Percentiles rank a stretch among this genome's conserved stretches.
These are phyloP conservation scores for Chrysolina haemoptera DNA, from an alignment of 2,888 invertebrate genomes.

Conservation along the genomic window DNA sequence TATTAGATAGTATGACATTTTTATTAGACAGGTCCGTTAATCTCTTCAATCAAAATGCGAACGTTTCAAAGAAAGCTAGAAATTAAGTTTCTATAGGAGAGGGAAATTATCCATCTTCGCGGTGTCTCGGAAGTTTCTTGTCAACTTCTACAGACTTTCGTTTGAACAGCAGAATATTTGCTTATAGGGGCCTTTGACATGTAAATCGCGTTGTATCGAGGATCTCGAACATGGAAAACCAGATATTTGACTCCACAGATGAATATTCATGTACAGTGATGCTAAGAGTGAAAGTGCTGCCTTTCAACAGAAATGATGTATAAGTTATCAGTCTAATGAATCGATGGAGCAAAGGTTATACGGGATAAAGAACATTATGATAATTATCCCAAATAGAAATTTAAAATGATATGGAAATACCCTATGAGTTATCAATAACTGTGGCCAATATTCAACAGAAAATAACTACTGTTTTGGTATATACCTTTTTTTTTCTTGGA, in stretches of 20 bases:
- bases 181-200: conserved; percentile 4
- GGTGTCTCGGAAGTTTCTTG: conserved; percentile 2
- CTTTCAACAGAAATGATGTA: too few species aligned
- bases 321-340: too few species aligned
- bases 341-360: too few species aligned
- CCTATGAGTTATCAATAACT: too few species aligned
- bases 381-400: too few species aligned
- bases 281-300: too few species aligned
- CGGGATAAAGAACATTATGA: too few species aligned
- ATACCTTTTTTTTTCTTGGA: too few species aligned
- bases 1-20: neutral
- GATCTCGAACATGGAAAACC: neutral
- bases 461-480: too few species aligned
- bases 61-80: neutral
- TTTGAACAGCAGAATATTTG: conserved; percentile 11
- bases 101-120: neutral
- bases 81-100: neutral
- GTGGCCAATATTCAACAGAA: too few species aligned
- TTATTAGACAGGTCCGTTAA: neutral
- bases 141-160: neutral
- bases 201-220: neutral
- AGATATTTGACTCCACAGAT: neutral
- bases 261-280: conserved; percentile 4
- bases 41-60: neutral
- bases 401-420: too few species aligned